Evolutionary conservation across 2,797 vertebrate genomes (phyloP).

Genomic region (Ptychadena robeensis): DNA sequence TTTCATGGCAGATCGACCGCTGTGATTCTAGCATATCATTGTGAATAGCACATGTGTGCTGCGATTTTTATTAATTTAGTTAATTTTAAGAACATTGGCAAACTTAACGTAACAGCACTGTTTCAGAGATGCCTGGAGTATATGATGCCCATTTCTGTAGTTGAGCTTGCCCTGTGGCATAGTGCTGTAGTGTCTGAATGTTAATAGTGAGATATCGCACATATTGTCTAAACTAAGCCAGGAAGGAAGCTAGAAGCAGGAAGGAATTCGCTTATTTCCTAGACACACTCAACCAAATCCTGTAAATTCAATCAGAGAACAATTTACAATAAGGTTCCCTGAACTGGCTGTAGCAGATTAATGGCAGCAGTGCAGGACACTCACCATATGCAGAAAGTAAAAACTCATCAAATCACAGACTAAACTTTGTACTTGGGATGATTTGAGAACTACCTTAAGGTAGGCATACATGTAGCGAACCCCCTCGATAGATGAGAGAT

Average conservation of each 20-base stretch:
- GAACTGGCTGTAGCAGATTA: neutral
- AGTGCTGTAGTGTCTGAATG: neutral
- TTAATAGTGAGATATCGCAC: neutral
- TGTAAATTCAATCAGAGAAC: neutral
- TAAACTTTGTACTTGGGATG: too few relatives aligned
- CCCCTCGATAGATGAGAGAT: too few relatives aligned
- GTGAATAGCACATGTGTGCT: too few relatives aligned
- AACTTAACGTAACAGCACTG: too few relatives aligned
- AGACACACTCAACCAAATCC: neutral
- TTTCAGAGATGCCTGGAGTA: neutral
- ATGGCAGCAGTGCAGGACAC: neutral
- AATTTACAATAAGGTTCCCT: neutral
- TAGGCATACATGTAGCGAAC: too few relatives aligned
- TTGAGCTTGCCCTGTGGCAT: neutral
- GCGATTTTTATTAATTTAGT: too few relatives aligned
- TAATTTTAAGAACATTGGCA: too few relatives aligned
- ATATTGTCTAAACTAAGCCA: neutral
- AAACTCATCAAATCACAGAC: too few relatives aligned
- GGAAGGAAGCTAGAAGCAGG: neutral
- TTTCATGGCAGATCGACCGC: too few relatives aligned
- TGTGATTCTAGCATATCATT: too few relatives aligned
- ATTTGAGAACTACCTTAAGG: too few relatives aligned
- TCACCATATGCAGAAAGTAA: too few relatives aligned
- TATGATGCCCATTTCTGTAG: neutral
- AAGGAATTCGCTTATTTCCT: neutral